phyloP scores from a whole-genome alignment of 2,797 vertebrate species.

The Pseudochirops corinnae region DNA sequence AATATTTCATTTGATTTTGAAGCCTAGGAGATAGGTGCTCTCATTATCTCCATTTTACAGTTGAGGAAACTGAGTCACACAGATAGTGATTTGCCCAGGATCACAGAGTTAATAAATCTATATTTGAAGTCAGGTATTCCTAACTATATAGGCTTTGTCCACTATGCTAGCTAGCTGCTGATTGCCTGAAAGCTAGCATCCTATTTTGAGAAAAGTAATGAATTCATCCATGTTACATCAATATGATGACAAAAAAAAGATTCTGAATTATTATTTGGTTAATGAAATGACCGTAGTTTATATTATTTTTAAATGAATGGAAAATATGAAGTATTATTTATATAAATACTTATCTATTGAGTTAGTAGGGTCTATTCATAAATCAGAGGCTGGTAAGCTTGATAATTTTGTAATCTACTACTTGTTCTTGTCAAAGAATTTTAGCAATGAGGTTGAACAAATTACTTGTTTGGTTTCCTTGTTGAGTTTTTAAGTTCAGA shows the following conservation, averaged over 20 bases:
- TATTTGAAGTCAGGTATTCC: background rate
- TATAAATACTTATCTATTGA: background rate
- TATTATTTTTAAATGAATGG: background rate
- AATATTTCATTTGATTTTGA: background rate
- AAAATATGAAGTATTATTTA: background rate
- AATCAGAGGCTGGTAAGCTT: background rate
- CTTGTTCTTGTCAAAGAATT: slow-evolving; percentile 23
- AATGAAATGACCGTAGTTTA: background rate
- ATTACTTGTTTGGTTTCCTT: slow-evolving; percentile 47
- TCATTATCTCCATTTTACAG: background rate
- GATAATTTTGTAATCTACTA: slow-evolving; percentile 14
- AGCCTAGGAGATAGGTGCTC: background rate
- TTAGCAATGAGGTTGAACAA: background rate
- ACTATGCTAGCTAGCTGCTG: background rate
- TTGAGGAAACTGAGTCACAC: background rate
- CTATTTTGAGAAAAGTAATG: background rate
- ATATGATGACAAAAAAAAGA: background rate
- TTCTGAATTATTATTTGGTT: background rate
- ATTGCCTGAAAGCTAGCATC: background rate
- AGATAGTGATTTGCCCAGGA: background rate
- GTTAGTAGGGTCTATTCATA: background rate
- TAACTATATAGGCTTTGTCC: background rate
- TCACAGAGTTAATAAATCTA: background rate
- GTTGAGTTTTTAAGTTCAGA: slow-evolving; percentile 52
- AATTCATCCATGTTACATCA: background rate